phyloP scores from a whole-genome alignment of 2,888 invertebrate species.

The Sycophila texana region DNA sequence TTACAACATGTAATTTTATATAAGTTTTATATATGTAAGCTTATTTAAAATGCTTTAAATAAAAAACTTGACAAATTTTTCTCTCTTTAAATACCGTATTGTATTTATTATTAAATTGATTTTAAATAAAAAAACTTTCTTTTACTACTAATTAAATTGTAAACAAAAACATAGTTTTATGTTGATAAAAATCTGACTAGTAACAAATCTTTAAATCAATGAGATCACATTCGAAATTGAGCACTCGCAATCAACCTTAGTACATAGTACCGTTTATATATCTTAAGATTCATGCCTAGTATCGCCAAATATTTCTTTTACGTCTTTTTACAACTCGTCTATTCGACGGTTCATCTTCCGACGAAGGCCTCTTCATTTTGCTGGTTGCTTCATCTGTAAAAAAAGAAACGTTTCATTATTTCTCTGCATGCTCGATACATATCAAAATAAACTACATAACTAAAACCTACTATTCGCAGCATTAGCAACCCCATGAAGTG shows the following conservation, averaged over 20 bases:
- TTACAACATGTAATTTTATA: neutral
- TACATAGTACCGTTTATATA: too few species aligned
- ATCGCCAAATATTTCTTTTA: slow-evolving; percentile 36
- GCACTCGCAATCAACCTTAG: neutral
- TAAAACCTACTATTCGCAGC: slow-evolving; percentile 14
- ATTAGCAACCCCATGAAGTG: neutral
- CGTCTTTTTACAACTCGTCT: neutral
- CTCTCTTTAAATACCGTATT: neutral
- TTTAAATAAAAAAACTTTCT: neutral
- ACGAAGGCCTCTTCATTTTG: neutral
- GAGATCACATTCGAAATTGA: neutral
- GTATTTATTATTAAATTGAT: neutral
- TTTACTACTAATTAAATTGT: neutral
- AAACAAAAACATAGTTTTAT: slow-evolving; percentile 34
- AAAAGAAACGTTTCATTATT: neutral
- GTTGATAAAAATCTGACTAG: slow-evolving; percentile 48
- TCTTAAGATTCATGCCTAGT: neutral
- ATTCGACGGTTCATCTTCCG: neutral
- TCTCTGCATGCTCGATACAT: neutral
- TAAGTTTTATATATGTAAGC: neutral
- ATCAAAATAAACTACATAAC: neutral
- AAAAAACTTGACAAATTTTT: neutral
- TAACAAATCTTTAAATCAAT: slow-evolving; percentile 14
- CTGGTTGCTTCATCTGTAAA: neutral
- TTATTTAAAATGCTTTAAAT: neutral